Percentiles rank a stretch among this genome's conserved stretches.
These are phyloP conservation scores for Babylonia areolata DNA, from an alignment of 1,140 invertebrate genomes.

Conservation along the genomic window DNA sequence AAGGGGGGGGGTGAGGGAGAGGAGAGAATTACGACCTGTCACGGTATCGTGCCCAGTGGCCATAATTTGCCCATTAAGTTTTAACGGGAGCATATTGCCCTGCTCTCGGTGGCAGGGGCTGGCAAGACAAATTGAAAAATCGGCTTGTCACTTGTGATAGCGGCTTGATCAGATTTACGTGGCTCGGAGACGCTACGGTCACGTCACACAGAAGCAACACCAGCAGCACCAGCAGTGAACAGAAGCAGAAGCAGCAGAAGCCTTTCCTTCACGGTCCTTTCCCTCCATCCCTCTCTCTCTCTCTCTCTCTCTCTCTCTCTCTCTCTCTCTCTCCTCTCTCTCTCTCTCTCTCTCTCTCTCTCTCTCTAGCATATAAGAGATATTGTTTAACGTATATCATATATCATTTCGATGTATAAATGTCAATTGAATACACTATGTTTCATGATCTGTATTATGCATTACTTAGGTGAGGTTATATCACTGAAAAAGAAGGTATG, in stretches of 20 bases:
- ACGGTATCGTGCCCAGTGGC: constrained; percentile 10
- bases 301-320: neutral
- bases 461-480: no score
- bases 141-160: constrained; percentile 20
- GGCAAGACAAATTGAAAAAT: constrained; percentile 12
- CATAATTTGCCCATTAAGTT: constrained; percentile 29
- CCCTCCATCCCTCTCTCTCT: neutral
- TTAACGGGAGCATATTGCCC: constrained; percentile 24
- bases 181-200: neutral
- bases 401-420: no score
- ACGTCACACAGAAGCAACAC: no score
- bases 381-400: no score
- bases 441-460: no score
- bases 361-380: no score
- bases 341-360: neutral
- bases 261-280: neutral
- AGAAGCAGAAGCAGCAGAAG: no score
- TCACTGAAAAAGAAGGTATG: no score
- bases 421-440: no score
- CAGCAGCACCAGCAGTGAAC: no score
- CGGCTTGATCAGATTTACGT: constrained; percentile 8
- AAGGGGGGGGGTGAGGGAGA: neutral
- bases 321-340: neutral
- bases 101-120: neutral
- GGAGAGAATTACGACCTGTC: constrained; percentile 24